Conservation (phyloP, 2,888 invertebrate genomes). For the Anaspis maculata region DNA sequence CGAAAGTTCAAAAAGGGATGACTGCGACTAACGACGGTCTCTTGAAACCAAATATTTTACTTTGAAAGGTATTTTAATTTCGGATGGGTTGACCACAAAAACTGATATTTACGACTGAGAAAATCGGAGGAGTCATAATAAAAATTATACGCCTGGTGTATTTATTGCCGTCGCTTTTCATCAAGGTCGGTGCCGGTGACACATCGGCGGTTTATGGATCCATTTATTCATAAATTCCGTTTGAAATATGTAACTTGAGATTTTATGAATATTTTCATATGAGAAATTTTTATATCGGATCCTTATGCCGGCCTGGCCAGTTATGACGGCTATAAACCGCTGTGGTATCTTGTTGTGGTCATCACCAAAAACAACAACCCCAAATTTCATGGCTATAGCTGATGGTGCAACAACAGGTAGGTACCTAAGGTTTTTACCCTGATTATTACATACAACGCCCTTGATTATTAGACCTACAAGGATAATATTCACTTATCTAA, state of each 20-base stretch:
- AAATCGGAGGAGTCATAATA: constrained; percentile 26
- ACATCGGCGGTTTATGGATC: constrained; percentile 6
- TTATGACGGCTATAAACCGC: constrained; percentile 5
- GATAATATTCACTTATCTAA: too few relatives aligned
- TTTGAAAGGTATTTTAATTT: constrained; percentile 32
- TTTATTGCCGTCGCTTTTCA: constrained; percentile 18
- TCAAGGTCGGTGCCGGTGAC: constrained; percentile 13
- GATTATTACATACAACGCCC: too few relatives aligned
- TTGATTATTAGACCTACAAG: too few relatives aligned
- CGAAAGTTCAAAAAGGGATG: too few relatives aligned
- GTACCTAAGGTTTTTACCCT: too few relatives aligned
- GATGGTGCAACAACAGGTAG: too few relatives aligned
- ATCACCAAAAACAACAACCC: too few relatives aligned
- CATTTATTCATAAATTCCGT: constrained; percentile 13
- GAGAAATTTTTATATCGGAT: constrained; percentile 3
- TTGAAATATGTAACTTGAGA: constrained; percentile 13
- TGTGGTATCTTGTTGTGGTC: background rate
- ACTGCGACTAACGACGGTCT: constrained; percentile 17
- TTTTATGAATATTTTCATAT: constrained; percentile 10
- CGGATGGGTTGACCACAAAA: constrained; percentile 25
- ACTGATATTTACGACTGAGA: constrained; percentile 30
- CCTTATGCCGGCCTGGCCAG: constrained; percentile 5
- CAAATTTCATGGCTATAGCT: too few relatives aligned
- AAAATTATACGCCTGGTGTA: constrained; percentile 26
- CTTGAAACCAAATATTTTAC: constrained; percentile 32